A percentile compares a stretch with the other conserved stretches of the same genome.
Evolutionary conservation across 2,888 invertebrate genomes (phyloP).

Genomic region (Frankliniella fusca): DNA sequence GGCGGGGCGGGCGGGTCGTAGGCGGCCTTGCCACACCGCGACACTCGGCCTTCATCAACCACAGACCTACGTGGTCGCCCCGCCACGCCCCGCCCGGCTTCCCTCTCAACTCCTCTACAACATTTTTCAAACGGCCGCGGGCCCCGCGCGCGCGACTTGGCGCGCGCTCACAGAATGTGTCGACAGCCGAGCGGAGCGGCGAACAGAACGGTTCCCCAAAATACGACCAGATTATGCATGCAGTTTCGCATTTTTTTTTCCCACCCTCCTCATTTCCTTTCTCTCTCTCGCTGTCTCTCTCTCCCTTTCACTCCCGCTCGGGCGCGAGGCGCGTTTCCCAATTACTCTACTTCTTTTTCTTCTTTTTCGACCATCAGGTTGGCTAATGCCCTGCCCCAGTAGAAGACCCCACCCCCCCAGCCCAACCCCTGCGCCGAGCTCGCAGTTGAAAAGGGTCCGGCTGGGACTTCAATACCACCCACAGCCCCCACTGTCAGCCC

Average conservation of each 20-base stretch:
- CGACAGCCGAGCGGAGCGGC: background rate
- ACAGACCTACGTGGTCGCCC: no score
- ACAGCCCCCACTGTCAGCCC: background rate
- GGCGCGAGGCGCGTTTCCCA: no score
- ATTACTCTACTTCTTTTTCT: background rate
- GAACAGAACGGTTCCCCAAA: background rate
- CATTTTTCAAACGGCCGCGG: background rate
- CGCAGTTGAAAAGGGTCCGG: background rate
- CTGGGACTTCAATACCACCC: background rate
- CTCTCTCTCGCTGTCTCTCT: background rate
- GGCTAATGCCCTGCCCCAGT: background rate
- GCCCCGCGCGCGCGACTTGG: no score
- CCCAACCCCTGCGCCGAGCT: background rate
- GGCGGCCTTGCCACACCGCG: no score
- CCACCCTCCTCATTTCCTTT: background rate
- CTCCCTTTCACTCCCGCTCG: background rate
- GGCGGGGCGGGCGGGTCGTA: background rate
- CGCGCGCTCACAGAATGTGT: no score
- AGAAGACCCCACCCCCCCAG: background rate
- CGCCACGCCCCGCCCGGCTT: background rate
- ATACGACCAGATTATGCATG: conserved; percentile 20
- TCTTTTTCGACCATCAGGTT: background rate
- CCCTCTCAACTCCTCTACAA: background rate
- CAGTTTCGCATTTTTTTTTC: conserved; percentile 20
- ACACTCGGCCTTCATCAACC: no score